These are phyloP conservation scores for Chesias legatella DNA, from an alignment of 2,888 invertebrate species.

Conservation along the genomic window DNA sequence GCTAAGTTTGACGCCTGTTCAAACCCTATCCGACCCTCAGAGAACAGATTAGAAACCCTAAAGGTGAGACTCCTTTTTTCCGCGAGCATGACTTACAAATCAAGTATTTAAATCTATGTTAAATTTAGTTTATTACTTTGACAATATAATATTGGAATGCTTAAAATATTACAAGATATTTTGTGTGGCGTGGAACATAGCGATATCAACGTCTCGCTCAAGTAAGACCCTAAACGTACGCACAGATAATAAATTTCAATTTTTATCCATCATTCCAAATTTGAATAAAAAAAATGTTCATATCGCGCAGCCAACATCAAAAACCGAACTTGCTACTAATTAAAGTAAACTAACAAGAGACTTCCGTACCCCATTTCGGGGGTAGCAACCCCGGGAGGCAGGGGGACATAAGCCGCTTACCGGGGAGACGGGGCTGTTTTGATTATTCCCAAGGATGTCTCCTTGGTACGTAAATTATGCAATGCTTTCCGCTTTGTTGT, in stretches of 20 bases:
- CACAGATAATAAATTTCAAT: background rate
- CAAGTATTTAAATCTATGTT: too few relatives aligned
- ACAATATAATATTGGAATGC: too few relatives aligned
- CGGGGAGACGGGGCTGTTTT: slow-evolving; percentile 68
- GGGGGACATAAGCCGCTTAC: slow-evolving; percentile 67
- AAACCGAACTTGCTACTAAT: slow-evolving; percentile 68
- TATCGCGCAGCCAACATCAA: slow-evolving; percentile 52
- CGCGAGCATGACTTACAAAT: too few relatives aligned
- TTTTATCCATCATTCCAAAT: slow-evolving; percentile 9
- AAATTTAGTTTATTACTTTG: too few relatives aligned
- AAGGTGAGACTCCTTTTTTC: too few relatives aligned
- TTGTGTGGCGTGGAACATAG: too few relatives aligned
- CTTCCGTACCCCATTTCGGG: slow-evolving; percentile 60
- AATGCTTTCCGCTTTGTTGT: slow-evolving; percentile 51
- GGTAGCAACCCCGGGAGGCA: slow-evolving; percentile 39
- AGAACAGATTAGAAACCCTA: too few relatives aligned
- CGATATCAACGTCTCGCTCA: too few relatives aligned
- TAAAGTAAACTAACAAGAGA: slow-evolving; percentile 73
- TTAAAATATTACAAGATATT: too few relatives aligned
- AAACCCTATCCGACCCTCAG: too few relatives aligned
- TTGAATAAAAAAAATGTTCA: slow-evolving; percentile 18
- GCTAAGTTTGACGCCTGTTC: too few relatives aligned
- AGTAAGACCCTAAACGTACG: too few relatives aligned
- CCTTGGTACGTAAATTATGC: slow-evolving; percentile 78
- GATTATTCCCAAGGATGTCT: slow-evolving; percentile 78